A percentile compares a stretch with the other conserved stretches of the same genome.
These are phyloP conservation scores for Egretta garzetta DNA, from an alignment of 2,113 vertebrate species.

Conservation along the genomic window DNA sequence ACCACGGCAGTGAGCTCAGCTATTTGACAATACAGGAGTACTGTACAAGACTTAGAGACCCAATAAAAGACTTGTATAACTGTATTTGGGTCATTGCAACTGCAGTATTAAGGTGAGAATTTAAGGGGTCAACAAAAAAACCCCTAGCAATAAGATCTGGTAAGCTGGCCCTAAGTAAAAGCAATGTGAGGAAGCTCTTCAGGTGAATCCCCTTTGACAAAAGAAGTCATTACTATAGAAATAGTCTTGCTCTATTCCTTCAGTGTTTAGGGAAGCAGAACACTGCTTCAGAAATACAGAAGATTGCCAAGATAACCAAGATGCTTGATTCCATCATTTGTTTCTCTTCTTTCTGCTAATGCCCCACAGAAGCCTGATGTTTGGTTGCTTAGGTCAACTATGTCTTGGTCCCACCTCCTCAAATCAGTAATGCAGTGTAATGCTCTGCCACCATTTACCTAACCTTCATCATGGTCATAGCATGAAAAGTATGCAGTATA, in stretches of 20 bases:
- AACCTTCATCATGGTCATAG: background rate
- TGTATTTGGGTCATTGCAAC: background rate
- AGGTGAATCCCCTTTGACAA: background rate
- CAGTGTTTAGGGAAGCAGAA: background rate
- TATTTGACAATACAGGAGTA: background rate
- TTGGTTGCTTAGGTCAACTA: background rate
- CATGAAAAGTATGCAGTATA: background rate
- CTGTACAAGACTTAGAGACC: background rate
- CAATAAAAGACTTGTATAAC: background rate
- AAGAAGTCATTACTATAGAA: background rate
- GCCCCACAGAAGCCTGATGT: background rate
- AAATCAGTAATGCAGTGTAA: background rate
- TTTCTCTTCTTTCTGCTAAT: background rate
- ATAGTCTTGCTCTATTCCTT: background rate
- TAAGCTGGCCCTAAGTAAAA: background rate
- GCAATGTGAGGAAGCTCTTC: background rate
- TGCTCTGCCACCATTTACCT: background rate
- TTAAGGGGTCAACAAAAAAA: background rate
- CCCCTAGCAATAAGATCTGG: background rate
- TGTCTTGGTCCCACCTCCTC: background rate
- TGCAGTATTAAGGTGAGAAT: background rate
- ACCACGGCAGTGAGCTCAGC: background rate
- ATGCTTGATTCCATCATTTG: background rate
- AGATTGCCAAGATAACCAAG: background rate
- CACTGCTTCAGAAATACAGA: background rate